A percentile compares a stretch with the other conserved stretches of the same genome.
phyloP scores from a whole-genome alignment of 2,113 vertebrate genomes.

The Mobula birostris region DNA sequence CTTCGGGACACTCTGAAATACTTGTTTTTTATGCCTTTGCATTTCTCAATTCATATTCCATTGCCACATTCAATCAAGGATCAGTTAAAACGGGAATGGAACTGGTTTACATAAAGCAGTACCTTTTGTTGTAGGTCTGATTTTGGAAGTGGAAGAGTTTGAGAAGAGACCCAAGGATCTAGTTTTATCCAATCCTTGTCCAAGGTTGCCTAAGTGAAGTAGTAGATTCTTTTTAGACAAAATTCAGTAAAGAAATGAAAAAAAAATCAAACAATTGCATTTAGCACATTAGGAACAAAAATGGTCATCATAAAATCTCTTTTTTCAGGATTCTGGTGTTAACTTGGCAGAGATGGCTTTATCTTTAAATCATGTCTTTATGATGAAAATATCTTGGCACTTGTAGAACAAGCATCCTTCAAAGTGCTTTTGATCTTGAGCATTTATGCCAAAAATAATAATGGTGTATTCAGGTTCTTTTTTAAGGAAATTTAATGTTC shows the following conservation, averaged over 20 bases:
- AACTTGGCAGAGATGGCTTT: slow-evolving; percentile 19
- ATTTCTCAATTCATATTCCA: slow-evolving; percentile 71
- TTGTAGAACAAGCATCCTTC: not conserved
- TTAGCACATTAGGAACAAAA: slow-evolving; percentile 38
- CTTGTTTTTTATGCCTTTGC: slow-evolving; percentile 76
- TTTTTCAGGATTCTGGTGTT: slow-evolving; percentile 4
- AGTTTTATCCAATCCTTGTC: slow-evolving; percentile 65
- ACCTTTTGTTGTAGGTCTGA: slow-evolving; percentile 71
- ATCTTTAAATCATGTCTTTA: slow-evolving; percentile 23
- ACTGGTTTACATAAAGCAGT: slow-evolving; percentile 59
- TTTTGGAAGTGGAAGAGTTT: slow-evolving; percentile 52
- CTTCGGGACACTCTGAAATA: slow-evolving; percentile 68
- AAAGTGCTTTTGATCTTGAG: not conserved
- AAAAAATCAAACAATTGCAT: slow-evolving; percentile 40
- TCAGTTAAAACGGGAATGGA: slow-evolving; percentile 53
- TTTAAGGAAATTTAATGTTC: slow-evolving; percentile 7
- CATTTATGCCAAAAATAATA: slow-evolving; percentile 32
- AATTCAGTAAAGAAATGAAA: not conserved
- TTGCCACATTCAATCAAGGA: slow-evolving; percentile 54
- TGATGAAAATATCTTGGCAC: slow-evolving; percentile 7
- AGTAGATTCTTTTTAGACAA: slow-evolving; percentile 42
- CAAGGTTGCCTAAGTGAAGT: slow-evolving; percentile 60
- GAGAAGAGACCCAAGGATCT: slow-evolving; percentile 54
- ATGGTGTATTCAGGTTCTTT: slow-evolving; percentile 32
- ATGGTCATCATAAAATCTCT: slow-evolving; percentile 21